phyloP scores from a whole-genome alignment of 1,140 invertebrate genomes.

The Globodera rostochiensis region DNA sequence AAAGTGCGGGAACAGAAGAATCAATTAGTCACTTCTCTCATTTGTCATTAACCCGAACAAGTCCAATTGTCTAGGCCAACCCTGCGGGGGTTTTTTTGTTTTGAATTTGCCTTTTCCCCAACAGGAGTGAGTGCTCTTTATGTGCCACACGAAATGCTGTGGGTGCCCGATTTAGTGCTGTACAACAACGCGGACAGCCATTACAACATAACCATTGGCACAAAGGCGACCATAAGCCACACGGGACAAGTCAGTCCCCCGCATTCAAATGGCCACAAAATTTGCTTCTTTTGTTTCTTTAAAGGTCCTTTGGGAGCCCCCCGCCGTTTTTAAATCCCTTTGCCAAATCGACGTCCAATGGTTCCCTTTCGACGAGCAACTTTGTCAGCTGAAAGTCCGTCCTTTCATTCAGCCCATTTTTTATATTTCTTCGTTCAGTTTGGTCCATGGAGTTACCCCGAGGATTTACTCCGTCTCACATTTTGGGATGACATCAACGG shows the following conservation, averaged over 20 bases:
- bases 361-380: conserved; percentile 82
- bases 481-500: conserved; percentile 23
- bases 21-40: not conserved
- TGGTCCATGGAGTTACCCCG: conserved; percentile 94
- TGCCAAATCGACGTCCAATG: conserved; percentile 89
- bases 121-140: conserved; percentile 44
- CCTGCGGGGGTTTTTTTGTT: too few relatives aligned
- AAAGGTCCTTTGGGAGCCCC: conserved; percentile 90
- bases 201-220: conserved; percentile 70
- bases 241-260: conserved; percentile 73
- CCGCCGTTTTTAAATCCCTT: conserved; percentile 96
- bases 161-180: conserved; percentile 80
- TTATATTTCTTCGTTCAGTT: conserved; percentile 71
- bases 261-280: not conserved
- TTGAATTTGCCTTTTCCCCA: not conserved
- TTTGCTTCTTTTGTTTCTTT: not conserved
- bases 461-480: conserved; percentile 52
- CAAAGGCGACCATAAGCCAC: conserved; percentile 72
- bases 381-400: conserved; percentile 78
- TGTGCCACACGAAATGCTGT: conserved; percentile 68
- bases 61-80: too few relatives aligned
- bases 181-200: conserved; percentile 70
- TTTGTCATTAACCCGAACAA: not conserved
- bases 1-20: too few relatives aligned
- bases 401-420: not conserved